Conservation (phyloP, 92 coral and sea anemone genomes). For the Actinernus sp. region DNA sequence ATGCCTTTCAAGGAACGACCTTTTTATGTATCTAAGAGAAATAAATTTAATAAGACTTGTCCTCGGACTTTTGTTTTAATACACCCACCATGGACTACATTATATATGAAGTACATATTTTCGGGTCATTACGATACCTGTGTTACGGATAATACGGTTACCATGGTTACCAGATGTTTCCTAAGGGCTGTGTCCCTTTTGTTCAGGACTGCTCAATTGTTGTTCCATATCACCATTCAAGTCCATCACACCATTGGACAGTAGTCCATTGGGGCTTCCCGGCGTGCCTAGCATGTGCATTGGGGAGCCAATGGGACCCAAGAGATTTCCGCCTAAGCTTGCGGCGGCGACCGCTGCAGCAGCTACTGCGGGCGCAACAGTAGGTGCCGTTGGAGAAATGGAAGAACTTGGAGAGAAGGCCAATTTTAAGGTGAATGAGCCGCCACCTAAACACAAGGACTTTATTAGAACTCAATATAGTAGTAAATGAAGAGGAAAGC, state of each 20-base stretch:
- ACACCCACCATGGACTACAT: too few species aligned
- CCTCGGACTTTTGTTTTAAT: too few species aligned
- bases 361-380: conserved; percentile 99
- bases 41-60: too few species aligned
- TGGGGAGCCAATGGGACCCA: conserved; percentile 83
- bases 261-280: conserved; percentile 66
- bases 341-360: conserved; percentile 98
- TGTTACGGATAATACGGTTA: too few species aligned
- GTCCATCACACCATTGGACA: conserved; percentile 73
- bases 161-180: too few species aligned
- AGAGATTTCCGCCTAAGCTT: conserved; percentile 70
- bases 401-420: conserved; percentile 99
- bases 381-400: conserved; percentile 98
- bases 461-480: not conserved
- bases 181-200: conserved; percentile 60
- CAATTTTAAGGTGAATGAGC: conserved; percentile 95
- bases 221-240: conserved; percentile 69
- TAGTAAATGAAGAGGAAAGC: too few species aligned
- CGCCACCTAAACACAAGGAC: conserved; percentile 98
- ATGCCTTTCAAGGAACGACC: conserved; percentile 8
- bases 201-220: conserved; percentile 61
- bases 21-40: too few species aligned
- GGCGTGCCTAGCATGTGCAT: conserved; percentile 78
- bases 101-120: too few species aligned
- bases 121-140: too few species aligned